Evolutionary conservation across 2,888 invertebrate genomes (phyloP).

Genomic region (Rhimphoctona megacephalus): DNA sequence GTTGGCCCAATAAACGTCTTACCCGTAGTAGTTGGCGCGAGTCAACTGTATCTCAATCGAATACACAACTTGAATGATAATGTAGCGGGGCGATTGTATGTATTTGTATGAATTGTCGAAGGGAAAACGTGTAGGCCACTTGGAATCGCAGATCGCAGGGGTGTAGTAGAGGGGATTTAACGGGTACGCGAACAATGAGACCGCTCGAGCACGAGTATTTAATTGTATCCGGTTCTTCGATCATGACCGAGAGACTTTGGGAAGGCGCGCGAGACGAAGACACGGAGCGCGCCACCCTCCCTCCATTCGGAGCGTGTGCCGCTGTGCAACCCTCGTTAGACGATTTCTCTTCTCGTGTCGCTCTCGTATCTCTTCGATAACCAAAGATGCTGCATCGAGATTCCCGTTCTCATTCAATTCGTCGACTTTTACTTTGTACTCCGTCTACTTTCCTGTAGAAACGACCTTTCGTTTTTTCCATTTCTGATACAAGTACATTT

Average conservation of each 20-base stretch:
- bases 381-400: conserved; percentile 33
- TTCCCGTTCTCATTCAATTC: not conserved
- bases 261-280: conserved; percentile 5
- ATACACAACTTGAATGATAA: conserved; percentile 68
- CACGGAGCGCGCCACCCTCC: conserved; percentile 29
- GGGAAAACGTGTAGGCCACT: conserved; percentile 57
- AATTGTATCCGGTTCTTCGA: conserved; percentile 78
- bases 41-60: conserved; percentile 75
- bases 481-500: conserved; percentile 6
- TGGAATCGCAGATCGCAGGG: conserved; percentile 19
- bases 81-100: conserved; percentile 41
- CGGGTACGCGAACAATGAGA: conserved; percentile 74
- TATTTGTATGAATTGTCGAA: conserved; percentile 3
- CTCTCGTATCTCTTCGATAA: not conserved
- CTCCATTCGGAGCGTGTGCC: conserved; percentile 41
- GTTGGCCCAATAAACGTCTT: conserved; percentile 77
- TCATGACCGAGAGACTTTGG: conserved; percentile 64
- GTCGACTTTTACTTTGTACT: not conserved
- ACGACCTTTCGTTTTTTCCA: not conserved
- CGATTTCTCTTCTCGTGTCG: conserved; percentile 74
- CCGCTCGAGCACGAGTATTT: conserved; percentile 79
- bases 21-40: conserved; percentile 61
- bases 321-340: conserved; percentile 78
- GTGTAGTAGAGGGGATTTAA: conserved; percentile 27
- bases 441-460: not conserved